Evolutionary conservation across 2,797 vertebrate genomes (phyloP), one percentile per base, ranked within the genome.

Genomic region (Thalassophryne amazonica): DNA sequence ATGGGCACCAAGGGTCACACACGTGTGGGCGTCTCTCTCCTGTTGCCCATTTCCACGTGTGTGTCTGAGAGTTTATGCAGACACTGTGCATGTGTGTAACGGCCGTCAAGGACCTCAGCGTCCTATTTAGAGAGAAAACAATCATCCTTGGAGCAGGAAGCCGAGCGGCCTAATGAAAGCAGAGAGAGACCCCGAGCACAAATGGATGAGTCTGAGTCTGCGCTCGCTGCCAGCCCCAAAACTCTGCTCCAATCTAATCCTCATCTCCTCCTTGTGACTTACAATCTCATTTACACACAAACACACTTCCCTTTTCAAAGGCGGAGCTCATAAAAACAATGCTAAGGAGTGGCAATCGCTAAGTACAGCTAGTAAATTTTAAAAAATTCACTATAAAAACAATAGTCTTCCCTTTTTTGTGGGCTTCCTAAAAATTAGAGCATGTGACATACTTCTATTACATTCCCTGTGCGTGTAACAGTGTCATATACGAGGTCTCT

Each of bases 41-140:
- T n/a, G n/a, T n/a, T n/a, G n/a, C n/a, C n/a, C n/a, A n/a, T n/a
- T n/a, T n/a, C n/a, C n/a, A n/a, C n/a, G n/a, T n/a, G 11, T 32
- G 15, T 15, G 0, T 37, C 45, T 41, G 29, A 20, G 23, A 32
- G 23, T 22, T 7, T 30, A 18, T 46, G 30, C n/a, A n/a, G n/a
- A n/a, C n/a, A n/a, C n/a, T 62, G 31, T 42, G 58, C 22, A 35
- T 60, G 43, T 41, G 36, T 41, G 18, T 58, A 54, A 76, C 54
- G 60, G 67, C 37, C 13, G 33, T 42, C 7, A 52, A 68, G 73
- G 56, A 68, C 59, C 60, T 74, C 61, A 39, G 80, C 11, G 55
- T 59, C 49, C 16, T 77, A 80, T 83, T 85, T 84, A 60, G 45
- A 86, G 68, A 85, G 78, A 77, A 88, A 88, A 86, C 82, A 85